Conservation (phyloP, 2,113 vertebrate genomes). For the Syrmaticus mikado region DNA sequence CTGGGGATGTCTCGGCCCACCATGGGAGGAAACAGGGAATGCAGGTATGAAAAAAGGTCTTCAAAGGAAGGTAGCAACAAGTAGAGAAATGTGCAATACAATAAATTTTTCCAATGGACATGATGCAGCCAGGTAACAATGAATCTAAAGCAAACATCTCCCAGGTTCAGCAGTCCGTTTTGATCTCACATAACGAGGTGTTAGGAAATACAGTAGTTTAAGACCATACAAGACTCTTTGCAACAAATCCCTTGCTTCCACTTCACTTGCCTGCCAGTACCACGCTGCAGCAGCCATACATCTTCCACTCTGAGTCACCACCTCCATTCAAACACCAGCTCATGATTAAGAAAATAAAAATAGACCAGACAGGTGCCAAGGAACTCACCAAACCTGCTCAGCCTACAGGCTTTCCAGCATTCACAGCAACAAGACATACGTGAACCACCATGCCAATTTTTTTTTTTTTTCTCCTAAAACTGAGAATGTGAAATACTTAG, state of each 20-base stretch:
- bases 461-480: background rate
- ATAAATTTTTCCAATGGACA: background rate
- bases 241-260: background rate
- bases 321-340: constrained; percentile 36
- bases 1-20: background rate
- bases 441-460: background rate
- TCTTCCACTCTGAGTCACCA: constrained; percentile 33
- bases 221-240: background rate
- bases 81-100: background rate
- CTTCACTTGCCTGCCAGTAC: background rate
- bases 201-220: background rate
- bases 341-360: constrained; percentile 61
- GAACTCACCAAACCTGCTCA: constrained; percentile 54
- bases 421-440: background rate
- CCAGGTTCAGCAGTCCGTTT: background rate
- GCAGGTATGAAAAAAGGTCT: background rate
- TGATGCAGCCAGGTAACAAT: accelerated
- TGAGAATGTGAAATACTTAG: background rate
- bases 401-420: constrained; percentile 10
- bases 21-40: background rate
- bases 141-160: background rate
- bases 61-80: background rate
- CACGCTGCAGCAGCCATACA: background rate
- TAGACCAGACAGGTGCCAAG: constrained; percentile 43
- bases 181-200: background rate